Evolutionary conservation across 2,797 vertebrate species (phyloP), one percentile per base, ranked within the genome.

Genomic region (Pipistrellus pygmaeus): DNA sequence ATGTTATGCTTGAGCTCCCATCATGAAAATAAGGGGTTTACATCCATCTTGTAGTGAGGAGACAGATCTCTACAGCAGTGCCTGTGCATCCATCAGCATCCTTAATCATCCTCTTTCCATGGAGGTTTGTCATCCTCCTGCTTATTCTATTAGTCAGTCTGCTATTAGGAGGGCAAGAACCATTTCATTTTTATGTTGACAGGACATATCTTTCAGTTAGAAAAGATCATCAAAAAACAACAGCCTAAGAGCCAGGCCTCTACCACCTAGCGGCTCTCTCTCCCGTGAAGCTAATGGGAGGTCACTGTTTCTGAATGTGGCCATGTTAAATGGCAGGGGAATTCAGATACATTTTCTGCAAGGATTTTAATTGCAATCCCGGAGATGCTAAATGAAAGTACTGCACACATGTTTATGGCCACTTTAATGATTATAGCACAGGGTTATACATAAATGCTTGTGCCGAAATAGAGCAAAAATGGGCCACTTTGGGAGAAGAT

Each of bases 121-220:
- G 9, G 48, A 88, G 66, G 4, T 81, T 94, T 95, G 87, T 81
- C 92, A 91, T 72, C 62, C 38, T 89, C 73, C 77, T 53, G 53
- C 35, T 85, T 91, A 77, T 68, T 86, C 89, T 95, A 2, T 96
- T 89, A 77, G 75, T 88, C 83, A 76, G 44, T 86, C 88, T 80
- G 88, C 94, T 84, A 83, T 94, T 73, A 89, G 80, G 35, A 93
- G 60, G 15, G 76, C 80, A 90, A 90, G 55, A 85, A 84, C 66
- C 38, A 20, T 85, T 93, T 77, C 81, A 84, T 93, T 95, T 93
- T 94, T 75, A 71, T 85, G 93, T 41, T 85, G 62, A 30, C 68
- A 53, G 77, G 85, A 94, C 77, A 14, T 78, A 91, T 91, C 92
- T 82, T 93, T 90, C 44, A 27, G 32, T 46, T 81, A 48, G 77